phyloP scores from a whole-genome alignment of 2,888 invertebrate species.

The Drosophila mimetica region DNA sequence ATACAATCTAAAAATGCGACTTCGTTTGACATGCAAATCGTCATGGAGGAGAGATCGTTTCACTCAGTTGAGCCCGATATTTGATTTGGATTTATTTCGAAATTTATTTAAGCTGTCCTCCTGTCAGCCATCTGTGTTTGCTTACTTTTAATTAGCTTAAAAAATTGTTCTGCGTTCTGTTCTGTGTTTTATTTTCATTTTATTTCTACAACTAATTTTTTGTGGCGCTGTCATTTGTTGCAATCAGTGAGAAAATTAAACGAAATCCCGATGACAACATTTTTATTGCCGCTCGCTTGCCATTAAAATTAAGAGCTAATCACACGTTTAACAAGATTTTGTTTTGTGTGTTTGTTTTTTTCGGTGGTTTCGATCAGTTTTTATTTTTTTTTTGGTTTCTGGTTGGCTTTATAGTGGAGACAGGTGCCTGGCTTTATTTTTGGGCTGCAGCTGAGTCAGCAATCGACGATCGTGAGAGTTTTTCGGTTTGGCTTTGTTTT shows the following conservation, averaged over 20 bases:
- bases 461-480: conserved; percentile 68
- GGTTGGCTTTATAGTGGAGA: conserved; percentile 16
- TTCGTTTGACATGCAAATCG: conserved; percentile 75
- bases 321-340: conserved; percentile 53
- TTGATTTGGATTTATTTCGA: conserved; percentile 68
- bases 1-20: conserved; percentile 41
- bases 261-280: conserved; percentile 46
- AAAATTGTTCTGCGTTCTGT: conserved; percentile 35
- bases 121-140: conserved; percentile 34
- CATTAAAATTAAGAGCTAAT: conserved; percentile 66
- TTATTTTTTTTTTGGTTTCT: conserved; percentile 2
- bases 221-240: conserved; percentile 59
- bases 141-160: conserved; percentile 61
- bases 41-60: conserved; percentile 24
- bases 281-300: conserved; percentile 51
- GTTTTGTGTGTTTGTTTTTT: conserved; percentile 30
- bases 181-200: conserved; percentile 11
- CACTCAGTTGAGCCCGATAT: conserved; percentile 40
- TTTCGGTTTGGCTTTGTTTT: conserved; percentile 38
- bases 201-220: conserved; percentile 47
- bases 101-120: conserved; percentile 20
- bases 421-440: conserved; percentile 41
- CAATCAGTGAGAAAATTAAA: conserved; percentile 75
- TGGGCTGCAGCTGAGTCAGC: conserved; percentile 63
- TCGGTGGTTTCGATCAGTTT: conserved; percentile 23